Base-by-base conservation (phyloP, 2,113 vertebrate genomes). In the Muscicapa adusta region DNA sequence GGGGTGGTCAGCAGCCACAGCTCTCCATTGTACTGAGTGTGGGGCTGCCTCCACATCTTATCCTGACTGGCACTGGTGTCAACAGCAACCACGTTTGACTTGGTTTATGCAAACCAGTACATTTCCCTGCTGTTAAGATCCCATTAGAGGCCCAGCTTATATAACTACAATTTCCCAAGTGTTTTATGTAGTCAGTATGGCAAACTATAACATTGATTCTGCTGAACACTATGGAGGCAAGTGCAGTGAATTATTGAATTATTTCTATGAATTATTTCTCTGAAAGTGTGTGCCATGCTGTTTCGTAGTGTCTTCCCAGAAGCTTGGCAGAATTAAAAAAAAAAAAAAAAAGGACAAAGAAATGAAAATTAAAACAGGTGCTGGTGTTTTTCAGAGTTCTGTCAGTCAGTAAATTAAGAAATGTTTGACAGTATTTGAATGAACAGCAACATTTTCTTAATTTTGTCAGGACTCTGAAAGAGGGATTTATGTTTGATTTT, bases 41-140 rank as follows among this genome's bases (percentile, higher is more conserved):
- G 4, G 9, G 9, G 10, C 57, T 5, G 7, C 42, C 19, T 20
- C 26, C 2, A 3, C 0, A 0, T 11, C 17, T 36, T n/a, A 0
- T 8, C 38, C 26, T 78, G 14, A 1, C 23, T 26, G 34, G 13
- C 54, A 0, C 33, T 29, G 38, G 3, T 31, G 43, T 48, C n/a
- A 34, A 7, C 65, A 60, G 22, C 31, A 24, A 50, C 1, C 9
- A 18, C 24, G 28, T 63, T 24, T 40, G 45, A 16, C 34, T 83
- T 76, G 14, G 28, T 57, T 53, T 40, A 15, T 22, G 23, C 61
- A 67, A 36, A 81, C 17, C 54, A 8, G 36, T 23, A 2, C 26
- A 1, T 34, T 85, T 75, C 18, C 51, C 29, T 61, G 3, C n/a
- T 43, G 84, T 48, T 48, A 56, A 43, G 26, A 43, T 50, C 63